A percentile compares a stretch with the other conserved stretches of the same genome.
phyloP scores from a whole-genome alignment of 1,140 invertebrate genomes.

The Leptinotarsa texana region DNA sequence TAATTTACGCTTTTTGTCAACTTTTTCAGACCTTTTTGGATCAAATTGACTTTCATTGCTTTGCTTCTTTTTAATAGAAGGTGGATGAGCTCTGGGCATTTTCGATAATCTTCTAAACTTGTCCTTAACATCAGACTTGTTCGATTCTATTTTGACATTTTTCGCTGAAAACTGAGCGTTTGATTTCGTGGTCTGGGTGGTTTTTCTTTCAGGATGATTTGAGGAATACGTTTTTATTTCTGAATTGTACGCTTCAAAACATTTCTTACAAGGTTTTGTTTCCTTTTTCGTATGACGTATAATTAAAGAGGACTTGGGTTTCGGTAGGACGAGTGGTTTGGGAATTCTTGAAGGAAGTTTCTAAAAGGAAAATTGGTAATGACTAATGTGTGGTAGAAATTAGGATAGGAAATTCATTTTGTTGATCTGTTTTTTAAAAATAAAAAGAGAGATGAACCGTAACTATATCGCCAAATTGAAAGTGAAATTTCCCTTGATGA shows the following conservation, averaged over 20 bases:
- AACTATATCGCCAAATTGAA: no score
- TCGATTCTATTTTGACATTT: neutral
- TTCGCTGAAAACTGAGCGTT: neutral
- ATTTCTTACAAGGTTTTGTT: slow-evolving; percentile 11
- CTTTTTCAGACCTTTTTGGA: neutral
- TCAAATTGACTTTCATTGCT: neutral
- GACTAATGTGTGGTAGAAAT: neutral
- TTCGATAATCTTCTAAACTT: neutral
- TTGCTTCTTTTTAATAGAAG: neutral
- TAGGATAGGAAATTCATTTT: neutral
- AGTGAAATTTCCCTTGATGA: no score
- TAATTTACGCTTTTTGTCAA: neutral
- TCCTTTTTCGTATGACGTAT: neutral
- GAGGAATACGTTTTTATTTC: slow-evolving; percentile 2
- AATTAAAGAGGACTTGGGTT: neutral
- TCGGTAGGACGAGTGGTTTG: neutral
- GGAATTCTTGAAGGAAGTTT: slow-evolving; percentile 8
- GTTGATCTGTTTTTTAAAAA: neutral
- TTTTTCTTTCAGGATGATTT: neutral
- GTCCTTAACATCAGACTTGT: neutral
- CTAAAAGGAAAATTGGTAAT: neutral
- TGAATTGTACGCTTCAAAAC: slow-evolving; percentile 10
- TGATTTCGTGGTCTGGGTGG: neutral
- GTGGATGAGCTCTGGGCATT: neutral
- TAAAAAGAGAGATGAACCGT: no score